Percentiles rank a stretch among this genome's conserved stretches.
phyloP scores from a whole-genome alignment of 2,113 vertebrate genomes.

The Pseudolaguvia tuberculata region DNA sequence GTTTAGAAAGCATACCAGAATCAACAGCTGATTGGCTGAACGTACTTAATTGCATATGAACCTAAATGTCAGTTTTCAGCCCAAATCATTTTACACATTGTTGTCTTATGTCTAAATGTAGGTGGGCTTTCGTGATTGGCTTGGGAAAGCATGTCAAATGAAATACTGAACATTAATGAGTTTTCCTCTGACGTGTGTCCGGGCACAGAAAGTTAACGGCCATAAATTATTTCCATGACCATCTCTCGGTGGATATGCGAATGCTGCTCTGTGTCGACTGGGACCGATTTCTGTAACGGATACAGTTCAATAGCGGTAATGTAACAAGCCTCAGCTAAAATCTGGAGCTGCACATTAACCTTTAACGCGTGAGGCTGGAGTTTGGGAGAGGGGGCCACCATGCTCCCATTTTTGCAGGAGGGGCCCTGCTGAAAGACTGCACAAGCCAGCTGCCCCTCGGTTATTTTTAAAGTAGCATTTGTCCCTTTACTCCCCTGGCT shows the following conservation, averaged over 20 bases:
- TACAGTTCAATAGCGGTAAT: slow-evolving; percentile 50
- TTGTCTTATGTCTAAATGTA: slow-evolving; percentile 43
- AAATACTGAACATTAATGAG: slow-evolving; percentile 62
- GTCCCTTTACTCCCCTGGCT: slow-evolving; percentile 71
- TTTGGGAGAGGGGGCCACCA: slow-evolving; percentile 55
- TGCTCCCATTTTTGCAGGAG: slow-evolving; percentile 42
- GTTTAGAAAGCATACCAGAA: too few species aligned
- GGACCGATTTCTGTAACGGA: slow-evolving; percentile 55
- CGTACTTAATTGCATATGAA: not conserved
- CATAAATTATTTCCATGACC: slow-evolving; percentile 73
- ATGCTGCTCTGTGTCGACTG: slow-evolving; percentile 57
- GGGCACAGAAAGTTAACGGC: slow-evolving; percentile 68
- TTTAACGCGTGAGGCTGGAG: slow-evolving; percentile 43
- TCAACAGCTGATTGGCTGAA: not conserved
- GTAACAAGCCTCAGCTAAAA: slow-evolving; percentile 46
- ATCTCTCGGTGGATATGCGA: slow-evolving; percentile 67
- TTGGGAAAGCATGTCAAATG: slow-evolving; percentile 52
- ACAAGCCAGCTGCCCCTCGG: slow-evolving; percentile 38
- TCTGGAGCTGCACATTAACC: slow-evolving; percentile 50
- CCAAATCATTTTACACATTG: slow-evolving; percentile 31
- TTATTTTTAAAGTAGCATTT: slow-evolving; percentile 66
- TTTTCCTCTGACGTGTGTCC: slow-evolving; percentile 37
- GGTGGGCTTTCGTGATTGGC: slow-evolving; percentile 45
- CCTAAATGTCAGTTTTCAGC: not conserved
- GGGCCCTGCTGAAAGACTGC: slow-evolving; percentile 69